These are phyloP conservation scores for Agrotis exclamationis DNA, from an alignment of 2,888 invertebrate species.

Conservation along the genomic window DNA sequence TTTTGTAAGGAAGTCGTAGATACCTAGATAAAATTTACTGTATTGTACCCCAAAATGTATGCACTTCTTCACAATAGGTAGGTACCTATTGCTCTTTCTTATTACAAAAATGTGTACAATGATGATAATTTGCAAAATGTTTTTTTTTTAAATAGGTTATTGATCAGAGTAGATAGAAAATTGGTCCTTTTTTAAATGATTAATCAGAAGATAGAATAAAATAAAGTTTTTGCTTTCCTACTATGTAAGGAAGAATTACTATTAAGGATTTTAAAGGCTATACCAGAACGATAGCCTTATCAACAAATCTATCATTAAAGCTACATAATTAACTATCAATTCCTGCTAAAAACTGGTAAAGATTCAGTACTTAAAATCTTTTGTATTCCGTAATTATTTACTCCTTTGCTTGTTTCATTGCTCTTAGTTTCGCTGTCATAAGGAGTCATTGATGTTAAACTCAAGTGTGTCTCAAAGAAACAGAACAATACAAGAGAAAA, in stretches of 20 bases:
- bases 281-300: no score
- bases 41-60: no score
- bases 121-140: no score
- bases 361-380: not conserved
- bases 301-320: no score
- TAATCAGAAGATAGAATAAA: not conserved
- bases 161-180: no score
- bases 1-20: slow-evolving; percentile 11
- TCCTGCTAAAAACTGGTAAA: not conserved
- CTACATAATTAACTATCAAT: no score
- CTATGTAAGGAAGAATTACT: not conserved
- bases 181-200: not conserved
- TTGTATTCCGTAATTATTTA: not conserved
- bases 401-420: not conserved
- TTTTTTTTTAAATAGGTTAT: no score
- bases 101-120: no score
- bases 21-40: no score
- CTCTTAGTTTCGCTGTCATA: not conserved
- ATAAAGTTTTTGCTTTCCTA: not conserved
- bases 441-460: not conserved
- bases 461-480: slow-evolving; percentile 1
- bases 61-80: no score
- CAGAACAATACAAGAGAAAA: not conserved
- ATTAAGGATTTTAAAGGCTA: no score
- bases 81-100: no score